Evolutionary conservation across 2,113 vertebrate species (phyloP).

Genomic region (Tachysurus vachellii): DNA sequence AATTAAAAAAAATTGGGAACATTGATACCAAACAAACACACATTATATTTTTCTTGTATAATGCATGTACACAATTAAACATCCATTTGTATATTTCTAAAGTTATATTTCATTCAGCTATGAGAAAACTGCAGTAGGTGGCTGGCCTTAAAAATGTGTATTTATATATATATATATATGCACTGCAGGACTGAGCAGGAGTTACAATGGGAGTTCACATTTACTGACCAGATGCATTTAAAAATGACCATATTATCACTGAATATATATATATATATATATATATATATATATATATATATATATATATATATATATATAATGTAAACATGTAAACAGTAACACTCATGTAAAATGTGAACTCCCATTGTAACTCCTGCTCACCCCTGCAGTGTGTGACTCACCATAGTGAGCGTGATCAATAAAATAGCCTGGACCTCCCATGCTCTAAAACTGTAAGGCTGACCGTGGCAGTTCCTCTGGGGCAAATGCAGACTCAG

Average conservation of each 20-base stretch:
- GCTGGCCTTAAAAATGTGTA: background rate
- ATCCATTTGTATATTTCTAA: background rate
- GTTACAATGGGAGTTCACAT: conserved; percentile 8
- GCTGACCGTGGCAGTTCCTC: conserved; percentile 34
- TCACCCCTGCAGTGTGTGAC: background rate
- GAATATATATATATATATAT: too few relatives aligned
- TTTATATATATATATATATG: background rate
- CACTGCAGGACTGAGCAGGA: background rate
- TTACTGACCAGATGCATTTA: background rate
- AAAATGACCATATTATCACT: too few relatives aligned
- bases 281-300: too few relatives aligned
- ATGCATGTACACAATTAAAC: background rate
- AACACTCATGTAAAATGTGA: background rate
- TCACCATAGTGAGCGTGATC: background rate
- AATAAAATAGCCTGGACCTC: conserved; percentile 27
- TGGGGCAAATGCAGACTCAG: conserved; percentile 19
- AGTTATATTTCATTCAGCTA: background rate
- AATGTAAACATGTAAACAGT: background rate
- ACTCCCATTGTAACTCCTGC: background rate
- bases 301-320: background rate
- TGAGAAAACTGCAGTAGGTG: background rate
- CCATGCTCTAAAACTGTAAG: conserved; percentile 12
- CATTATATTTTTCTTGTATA: background rate
- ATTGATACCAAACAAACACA: background rate
- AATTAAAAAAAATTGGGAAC: background rate